Percentiles rank a stretch among this genome's conserved stretches.
Conservation (phyloP, 2,888 invertebrate genomes). For the Trachelus iudaicus region DNA sequence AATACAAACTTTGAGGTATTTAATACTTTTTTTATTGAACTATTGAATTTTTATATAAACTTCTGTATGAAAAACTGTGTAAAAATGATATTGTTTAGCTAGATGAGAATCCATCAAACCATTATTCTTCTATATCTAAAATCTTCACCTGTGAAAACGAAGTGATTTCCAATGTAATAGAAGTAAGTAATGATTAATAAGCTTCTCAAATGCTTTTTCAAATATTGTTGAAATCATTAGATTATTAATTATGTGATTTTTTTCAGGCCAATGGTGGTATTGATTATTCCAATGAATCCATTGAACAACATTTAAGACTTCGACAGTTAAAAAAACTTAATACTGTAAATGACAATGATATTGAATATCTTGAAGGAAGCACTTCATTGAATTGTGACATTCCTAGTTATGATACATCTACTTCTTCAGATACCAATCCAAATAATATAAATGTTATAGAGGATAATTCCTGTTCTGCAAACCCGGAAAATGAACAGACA, state of each 20-base stretch:
- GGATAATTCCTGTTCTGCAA: background rate
- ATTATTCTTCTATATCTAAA: background rate
- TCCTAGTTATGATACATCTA: background rate
- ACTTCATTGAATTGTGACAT: background rate
- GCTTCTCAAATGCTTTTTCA: background rate
- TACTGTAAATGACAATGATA: background rate
- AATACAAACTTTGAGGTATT: background rate
- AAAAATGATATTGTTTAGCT: background rate
- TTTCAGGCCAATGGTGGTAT: background rate
- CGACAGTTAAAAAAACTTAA: background rate
- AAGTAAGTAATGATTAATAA: background rate
- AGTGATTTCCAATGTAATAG: background rate
- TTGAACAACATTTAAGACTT: background rate
- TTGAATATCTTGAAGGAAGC: background rate
- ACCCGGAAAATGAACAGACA: background rate
- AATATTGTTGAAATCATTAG: background rate
- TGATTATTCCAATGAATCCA: background rate
- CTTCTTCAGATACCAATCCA: background rate
- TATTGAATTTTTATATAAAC: background rate
- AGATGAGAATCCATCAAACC: background rate
- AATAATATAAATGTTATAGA: background rate
- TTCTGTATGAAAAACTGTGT: background rate
- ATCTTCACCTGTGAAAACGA: background rate
- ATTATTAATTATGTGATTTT: background rate
- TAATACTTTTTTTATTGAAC: background rate